Base-by-base conservation (phyloP, 2,888 invertebrate genomes). In the Odontomyia ornata region DNA sequence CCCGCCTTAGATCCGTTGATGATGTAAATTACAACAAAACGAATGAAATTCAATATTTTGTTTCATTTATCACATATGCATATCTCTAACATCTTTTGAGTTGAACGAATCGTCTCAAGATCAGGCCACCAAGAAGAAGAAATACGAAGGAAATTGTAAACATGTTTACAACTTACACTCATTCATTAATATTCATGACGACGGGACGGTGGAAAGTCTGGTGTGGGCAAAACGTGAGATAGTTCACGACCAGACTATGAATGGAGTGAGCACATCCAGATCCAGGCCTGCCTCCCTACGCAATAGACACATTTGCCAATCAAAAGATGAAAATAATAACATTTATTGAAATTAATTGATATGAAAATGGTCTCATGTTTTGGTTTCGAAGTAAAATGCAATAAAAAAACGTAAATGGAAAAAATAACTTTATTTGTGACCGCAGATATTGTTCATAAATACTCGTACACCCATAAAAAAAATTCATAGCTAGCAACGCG, bases 81-180 rank as follows among this genome's bases (percentile, higher is more conserved):
- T n/a, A n/a, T n/a, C n/a, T n/a, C n/a, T n/a, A n/a, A n/a, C n/a
- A n/a, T n/a, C n/a, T n/a, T n/a, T n/a, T n/a, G n/a, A n/a, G n/a
- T n/a, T n/a, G n/a, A n/a, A n/a, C n/a, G n/a, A n/a, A n/a, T n/a
- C n/a, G n/a, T n/a, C n/a, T n/a, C n/a, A n/a, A n/a, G n/a, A 36
- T 36, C 9, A 36, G 9, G 36, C 36, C 36, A 5, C 36, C n/a
- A n/a, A n/a, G n/a, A 36, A 36, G 36, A 9, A 36, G 9, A 5
- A 5, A n/a, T 56, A 52, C 18, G 28, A 18, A 43, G 28, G 28
- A 56, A 72, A 56, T 72, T 13, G 71, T 72, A 72, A 72, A 72
- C 71, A 72, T 72, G 71, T 72, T 72, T 72, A 72, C 71, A 56
- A 72, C 28, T 28, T 56, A 21, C 25, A 3, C 23, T 25, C 13